These are phyloP conservation scores for Gavia stellata DNA, from an alignment of 2,113 vertebrate species.

Conservation along the genomic window DNA sequence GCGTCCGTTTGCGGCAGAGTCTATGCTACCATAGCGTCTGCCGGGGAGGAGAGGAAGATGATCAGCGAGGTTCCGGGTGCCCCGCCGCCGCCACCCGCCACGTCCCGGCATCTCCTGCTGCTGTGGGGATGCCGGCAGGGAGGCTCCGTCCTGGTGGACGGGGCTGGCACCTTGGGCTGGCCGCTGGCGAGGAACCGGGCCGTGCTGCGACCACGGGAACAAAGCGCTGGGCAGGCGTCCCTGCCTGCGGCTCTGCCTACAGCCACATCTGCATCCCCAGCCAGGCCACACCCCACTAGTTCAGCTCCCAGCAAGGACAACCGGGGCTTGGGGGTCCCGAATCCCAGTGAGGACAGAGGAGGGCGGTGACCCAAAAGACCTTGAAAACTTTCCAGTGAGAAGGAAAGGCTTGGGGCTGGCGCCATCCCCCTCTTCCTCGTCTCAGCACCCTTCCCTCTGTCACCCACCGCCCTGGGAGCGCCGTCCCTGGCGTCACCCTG, in stretches of 20 bases:
- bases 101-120: background rate
- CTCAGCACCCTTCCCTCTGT: background rate
- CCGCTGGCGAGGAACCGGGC: background rate
- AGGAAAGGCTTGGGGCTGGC: background rate
- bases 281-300: background rate
- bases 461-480: background rate
- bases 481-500: background rate
- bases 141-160: background rate
- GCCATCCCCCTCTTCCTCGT: background rate
- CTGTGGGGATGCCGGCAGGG: background rate
- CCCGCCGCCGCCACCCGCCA: background rate
- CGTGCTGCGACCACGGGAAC: accelerated
- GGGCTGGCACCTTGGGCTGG: background rate
- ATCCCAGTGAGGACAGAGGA: background rate
- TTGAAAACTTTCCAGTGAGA: background rate
- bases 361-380: background rate
- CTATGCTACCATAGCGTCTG: conserved; percentile 92
- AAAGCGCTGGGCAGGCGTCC: background rate
- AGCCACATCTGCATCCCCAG: background rate
- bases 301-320: background rate
- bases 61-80: conserved; percentile 57
- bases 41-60: conserved; percentile 74
- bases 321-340: background rate
- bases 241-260: background rate
- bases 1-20: conserved; percentile 88